phyloP scores from a whole-genome alignment of 2,113 vertebrate genomes.

The Platichthys flesus region DNA sequence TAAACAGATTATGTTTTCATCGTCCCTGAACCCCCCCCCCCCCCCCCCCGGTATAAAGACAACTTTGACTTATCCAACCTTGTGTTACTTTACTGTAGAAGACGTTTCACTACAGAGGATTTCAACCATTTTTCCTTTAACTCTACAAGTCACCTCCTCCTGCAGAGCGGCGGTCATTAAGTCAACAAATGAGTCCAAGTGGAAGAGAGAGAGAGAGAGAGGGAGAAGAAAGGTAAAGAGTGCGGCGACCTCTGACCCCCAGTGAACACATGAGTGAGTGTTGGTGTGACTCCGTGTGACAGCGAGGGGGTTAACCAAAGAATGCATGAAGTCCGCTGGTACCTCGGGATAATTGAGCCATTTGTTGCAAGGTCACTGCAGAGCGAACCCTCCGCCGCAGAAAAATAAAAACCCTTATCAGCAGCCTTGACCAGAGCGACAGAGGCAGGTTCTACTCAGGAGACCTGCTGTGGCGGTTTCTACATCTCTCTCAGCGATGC shows the following conservation, averaged over 20 bases:
- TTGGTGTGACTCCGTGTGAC: conserved; percentile 60
- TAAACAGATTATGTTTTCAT: too few relatives aligned
- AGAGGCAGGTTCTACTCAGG: background rate
- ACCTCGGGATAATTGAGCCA: conserved; percentile 73
- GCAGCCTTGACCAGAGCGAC: conserved; percentile 32
- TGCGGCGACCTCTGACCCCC: conserved; percentile 62
- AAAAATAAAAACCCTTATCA: background rate
- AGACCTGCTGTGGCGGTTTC: too few relatives aligned
- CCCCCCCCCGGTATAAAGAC: too few relatives aligned
- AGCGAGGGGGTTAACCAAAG: conserved; percentile 70
- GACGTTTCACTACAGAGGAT: background rate
- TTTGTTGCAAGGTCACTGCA: conserved; percentile 74
- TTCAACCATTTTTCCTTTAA: conserved; percentile 12
- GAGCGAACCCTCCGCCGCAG: conserved; percentile 8
- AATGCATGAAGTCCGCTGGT: conserved; percentile 68
- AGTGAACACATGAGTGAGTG: conserved; percentile 62
- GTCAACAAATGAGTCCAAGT: conserved; percentile 54
- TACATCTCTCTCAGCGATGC: too few relatives aligned
- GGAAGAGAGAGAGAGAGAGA: conserved; percentile 40
- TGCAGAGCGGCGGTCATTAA: conserved; percentile 55
- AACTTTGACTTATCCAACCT: too few relatives aligned
- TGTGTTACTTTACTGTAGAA: background rate
- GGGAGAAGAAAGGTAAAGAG: conserved; percentile 51
- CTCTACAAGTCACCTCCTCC: conserved; percentile 18
- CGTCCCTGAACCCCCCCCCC: too few relatives aligned